These are phyloP conservation scores for Macrosoma leucophasiata DNA, from an alignment of 2,888 invertebrate species.

Conservation along the genomic window DNA sequence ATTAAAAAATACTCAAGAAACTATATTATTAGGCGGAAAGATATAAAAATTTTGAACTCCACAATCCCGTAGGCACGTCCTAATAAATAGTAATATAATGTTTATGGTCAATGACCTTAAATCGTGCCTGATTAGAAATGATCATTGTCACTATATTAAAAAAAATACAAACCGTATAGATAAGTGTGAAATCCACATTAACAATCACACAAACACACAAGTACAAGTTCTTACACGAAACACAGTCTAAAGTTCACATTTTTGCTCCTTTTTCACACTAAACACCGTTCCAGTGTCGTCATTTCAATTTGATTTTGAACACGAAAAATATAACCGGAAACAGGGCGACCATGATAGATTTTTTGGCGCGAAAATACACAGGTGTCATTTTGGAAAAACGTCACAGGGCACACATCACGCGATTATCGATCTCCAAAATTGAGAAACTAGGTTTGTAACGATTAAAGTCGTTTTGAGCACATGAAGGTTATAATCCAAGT, in stretches of 20 bases:
- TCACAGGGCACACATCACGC: no score
- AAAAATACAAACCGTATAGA: slow-evolving; percentile 11
- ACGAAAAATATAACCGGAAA: slow-evolving; percentile 56
- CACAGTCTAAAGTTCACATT: slow-evolving; percentile 33
- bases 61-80: no score
- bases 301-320: slow-evolving; percentile 72
- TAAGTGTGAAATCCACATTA: slow-evolving; percentile 24
- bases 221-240: slow-evolving; percentile 23
- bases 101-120: neutral
- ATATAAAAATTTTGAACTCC: no score
- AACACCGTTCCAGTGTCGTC: slow-evolving; percentile 41
- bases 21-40: no score
- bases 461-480: slow-evolving; percentile 18
- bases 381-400: slow-evolving; percentile 52
- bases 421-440: no score
- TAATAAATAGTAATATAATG: slow-evolving; percentile 5
- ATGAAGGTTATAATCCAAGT: slow-evolving; percentile 17
- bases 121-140: no score
- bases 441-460: no score
- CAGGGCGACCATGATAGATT: slow-evolving; percentile 50
- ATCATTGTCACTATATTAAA: no score
- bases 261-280: slow-evolving; percentile 36
- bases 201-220: slow-evolving; percentile 27
- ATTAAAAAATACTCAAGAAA: no score
- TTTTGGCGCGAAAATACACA: slow-evolving; percentile 63